Percentiles rank a stretch among this genome's conserved stretches.
phyloP scores from a whole-genome alignment of 2,113 vertebrate genomes.

The Brachyhypopomus occidentalis region DNA sequence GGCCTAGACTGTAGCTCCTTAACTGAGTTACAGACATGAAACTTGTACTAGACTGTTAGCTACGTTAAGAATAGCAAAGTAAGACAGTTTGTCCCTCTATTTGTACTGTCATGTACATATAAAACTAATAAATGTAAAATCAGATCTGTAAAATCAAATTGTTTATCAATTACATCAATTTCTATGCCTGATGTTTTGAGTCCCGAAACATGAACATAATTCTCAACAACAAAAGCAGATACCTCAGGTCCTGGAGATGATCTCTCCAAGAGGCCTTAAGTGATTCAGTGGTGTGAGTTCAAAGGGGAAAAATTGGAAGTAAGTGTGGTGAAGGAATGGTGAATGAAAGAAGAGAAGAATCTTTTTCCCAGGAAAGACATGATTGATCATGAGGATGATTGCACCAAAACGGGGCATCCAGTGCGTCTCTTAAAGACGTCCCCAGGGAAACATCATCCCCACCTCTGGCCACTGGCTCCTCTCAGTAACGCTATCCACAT shows the following conservation, averaged over 20 bases:
- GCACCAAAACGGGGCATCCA: conserved; percentile 54
- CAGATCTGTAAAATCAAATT: too few relatives aligned
- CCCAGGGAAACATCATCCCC: conserved; percentile 70
- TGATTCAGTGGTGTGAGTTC: too few relatives aligned
- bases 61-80: not conserved
- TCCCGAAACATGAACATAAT: too few relatives aligned
- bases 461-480: conserved; percentile 68
- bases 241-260: too few relatives aligned
- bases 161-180: too few relatives aligned
- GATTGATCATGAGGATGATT: conserved; percentile 69
- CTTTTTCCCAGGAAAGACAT: conserved; percentile 47
- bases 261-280: not conserved
- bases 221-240: too few relatives aligned
- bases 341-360: conserved; percentile 34
- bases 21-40: not conserved
- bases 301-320: not conserved
- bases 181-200: too few relatives aligned
- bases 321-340: not conserved
- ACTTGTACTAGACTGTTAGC: not conserved
- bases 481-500: conserved; percentile 76
- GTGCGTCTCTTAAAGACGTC: conserved; percentile 73
- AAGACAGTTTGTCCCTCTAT: not conserved
- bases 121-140: too few relatives aligned
- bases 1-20: not conserved
- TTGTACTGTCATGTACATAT: too few relatives aligned